phyloP scores from a whole-genome alignment of 2,797 vertebrate genomes.

The Siniperca undulata region DNA sequence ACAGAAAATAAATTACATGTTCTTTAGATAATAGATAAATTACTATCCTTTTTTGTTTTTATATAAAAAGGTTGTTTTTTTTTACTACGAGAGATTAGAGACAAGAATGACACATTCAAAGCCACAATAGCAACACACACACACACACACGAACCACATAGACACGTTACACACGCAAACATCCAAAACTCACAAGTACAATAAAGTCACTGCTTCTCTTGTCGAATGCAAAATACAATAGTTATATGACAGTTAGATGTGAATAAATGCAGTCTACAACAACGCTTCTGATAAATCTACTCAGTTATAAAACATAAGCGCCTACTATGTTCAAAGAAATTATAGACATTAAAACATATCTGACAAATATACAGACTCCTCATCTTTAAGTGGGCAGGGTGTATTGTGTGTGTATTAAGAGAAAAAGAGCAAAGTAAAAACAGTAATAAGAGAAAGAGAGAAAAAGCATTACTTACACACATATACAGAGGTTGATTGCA shows the following conservation, averaged over 20 bases:
- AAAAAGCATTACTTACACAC: slow-evolving; percentile 49
- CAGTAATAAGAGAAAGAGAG: slow-evolving; percentile 4
- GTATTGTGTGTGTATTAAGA: slow-evolving; percentile 41
- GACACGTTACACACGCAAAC: slow-evolving; percentile 31
- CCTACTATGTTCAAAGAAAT: slow-evolving; percentile 70
- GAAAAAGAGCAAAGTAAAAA: slow-evolving; percentile 26
- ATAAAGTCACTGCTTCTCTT: slow-evolving; percentile 42
- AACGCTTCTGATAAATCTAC: slow-evolving; percentile 60
- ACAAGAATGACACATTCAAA: slow-evolving; percentile 71
- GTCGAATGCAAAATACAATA: slow-evolving; percentile 51
- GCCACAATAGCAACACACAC: slow-evolving; percentile 32
- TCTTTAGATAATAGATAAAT: slow-evolving; percentile 87
- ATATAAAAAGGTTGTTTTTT: slow-evolving; percentile 75
- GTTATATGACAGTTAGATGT: slow-evolving; percentile 70
- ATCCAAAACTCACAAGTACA: slow-evolving; percentile 22
- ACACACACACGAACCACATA: slow-evolving; percentile 37
- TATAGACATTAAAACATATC: slow-evolving; percentile 83
- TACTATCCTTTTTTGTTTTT: slow-evolving; percentile 79
- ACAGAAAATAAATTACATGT: slow-evolving; percentile 87
- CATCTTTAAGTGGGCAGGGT: slow-evolving; percentile 45
- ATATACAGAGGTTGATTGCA: slow-evolving; percentile 58
- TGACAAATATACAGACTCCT: slow-evolving; percentile 79
- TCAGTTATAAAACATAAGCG: slow-evolving; percentile 68
- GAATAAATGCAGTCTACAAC: slow-evolving; percentile 72
- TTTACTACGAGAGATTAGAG: slow-evolving; percentile 73